Conservation (phyloP, 2,113 vertebrate genomes). For the Martes martes region DNA sequence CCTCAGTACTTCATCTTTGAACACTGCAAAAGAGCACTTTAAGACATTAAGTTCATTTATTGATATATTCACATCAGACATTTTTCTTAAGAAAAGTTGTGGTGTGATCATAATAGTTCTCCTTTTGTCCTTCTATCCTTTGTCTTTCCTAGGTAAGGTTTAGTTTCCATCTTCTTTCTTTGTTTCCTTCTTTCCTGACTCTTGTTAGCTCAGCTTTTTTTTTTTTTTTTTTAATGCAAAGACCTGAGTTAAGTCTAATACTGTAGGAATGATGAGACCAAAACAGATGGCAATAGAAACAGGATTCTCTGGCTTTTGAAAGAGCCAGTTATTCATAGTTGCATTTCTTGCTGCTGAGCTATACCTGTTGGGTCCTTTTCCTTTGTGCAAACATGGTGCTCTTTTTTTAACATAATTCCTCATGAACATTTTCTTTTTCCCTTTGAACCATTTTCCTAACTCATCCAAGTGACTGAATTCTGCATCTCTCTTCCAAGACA, state of each 20-base stretch:
- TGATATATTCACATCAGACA: background rate
- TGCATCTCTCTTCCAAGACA: background rate
- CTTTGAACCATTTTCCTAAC: background rate
- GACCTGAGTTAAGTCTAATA: background rate
- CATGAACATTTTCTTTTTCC: background rate
- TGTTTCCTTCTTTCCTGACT: background rate
- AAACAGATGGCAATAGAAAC: background rate
- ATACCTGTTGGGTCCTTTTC: background rate
- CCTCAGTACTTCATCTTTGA: background rate
- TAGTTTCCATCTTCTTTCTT: background rate
- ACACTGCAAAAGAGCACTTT: background rate
- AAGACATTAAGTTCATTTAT: background rate
- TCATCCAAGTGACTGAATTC: background rate
- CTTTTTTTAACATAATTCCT: background rate
- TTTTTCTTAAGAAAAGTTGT: background rate
- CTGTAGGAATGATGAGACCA: background rate
- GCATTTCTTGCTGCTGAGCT: conserved; percentile 17
- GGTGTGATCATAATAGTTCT: background rate
- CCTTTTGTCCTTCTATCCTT: background rate
- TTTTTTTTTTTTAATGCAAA: background rate
- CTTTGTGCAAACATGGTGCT: background rate
- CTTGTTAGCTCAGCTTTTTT: background rate
- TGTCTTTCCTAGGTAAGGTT: background rate
- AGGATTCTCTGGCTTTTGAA: background rate
- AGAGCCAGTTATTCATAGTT: background rate